phyloP scores from a whole-genome alignment of 53 echinoderm and acorn worm genomes.

The Luidia sarsii region DNA sequence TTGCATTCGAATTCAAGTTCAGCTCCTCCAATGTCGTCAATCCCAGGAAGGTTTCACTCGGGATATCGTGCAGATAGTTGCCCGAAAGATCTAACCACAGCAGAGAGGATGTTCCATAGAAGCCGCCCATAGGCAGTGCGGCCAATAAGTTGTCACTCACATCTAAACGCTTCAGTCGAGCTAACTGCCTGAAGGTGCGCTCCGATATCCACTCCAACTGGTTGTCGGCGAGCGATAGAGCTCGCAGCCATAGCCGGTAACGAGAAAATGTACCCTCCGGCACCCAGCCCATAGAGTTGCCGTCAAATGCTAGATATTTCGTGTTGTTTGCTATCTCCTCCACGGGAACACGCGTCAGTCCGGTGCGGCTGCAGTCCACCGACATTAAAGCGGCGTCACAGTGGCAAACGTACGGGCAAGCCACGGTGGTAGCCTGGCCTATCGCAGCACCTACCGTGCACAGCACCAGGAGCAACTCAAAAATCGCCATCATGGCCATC shows the following conservation, averaged over 20 bases:
- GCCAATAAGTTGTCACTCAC: conserved; percentile 21
- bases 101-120: neutral
- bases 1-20: neutral
- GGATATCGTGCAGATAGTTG: conserved; percentile 5
- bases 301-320: neutral
- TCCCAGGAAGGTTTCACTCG: neutral
- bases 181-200: neutral
- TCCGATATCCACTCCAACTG: neutral
- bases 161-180: neutral
- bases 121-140: neutral
- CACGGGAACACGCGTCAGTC: neutral
- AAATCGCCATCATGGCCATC: too few species aligned
- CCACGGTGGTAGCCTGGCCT: neutral
- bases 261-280: neutral
- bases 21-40: neutral
- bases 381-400: neutral
- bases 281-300: neutral
- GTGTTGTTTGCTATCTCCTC: conserved; percentile 1
- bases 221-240: conserved; percentile 25
- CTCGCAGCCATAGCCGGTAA: neutral
- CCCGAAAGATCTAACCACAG: conserved; percentile 1
- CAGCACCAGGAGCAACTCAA: too few species aligned
- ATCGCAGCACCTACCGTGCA: neutral
- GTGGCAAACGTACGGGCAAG: conserved; percentile 18
- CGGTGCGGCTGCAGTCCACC: conserved; percentile 1